Evolutionary conservation across 2,797 vertebrate genomes (phyloP).

Genomic region (Gadopsis bispinosus): DNA sequence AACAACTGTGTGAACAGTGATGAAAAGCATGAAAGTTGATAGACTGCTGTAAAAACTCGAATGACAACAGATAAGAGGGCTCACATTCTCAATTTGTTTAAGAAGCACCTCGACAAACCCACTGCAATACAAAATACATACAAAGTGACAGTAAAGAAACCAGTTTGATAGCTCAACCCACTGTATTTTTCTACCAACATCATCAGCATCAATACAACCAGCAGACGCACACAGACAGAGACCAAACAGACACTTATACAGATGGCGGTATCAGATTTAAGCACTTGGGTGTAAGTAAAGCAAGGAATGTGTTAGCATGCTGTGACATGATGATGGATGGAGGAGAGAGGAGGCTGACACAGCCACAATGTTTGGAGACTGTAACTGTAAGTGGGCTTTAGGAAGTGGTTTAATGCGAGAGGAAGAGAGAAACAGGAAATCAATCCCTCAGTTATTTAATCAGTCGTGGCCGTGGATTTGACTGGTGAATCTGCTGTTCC

Average conservation of each 20-base stretch:
- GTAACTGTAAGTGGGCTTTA: constrained; percentile 31
- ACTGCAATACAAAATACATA: not conserved
- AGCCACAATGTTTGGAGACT: constrained; percentile 40
- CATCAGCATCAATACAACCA: constrained; percentile 28
- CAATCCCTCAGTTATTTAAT: constrained; percentile 11
- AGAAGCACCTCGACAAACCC: not conserved
- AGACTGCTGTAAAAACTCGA: not conserved
- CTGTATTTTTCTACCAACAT: constrained; percentile 13
- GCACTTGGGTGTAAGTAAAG: constrained; percentile 57
- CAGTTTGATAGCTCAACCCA: not conserved
- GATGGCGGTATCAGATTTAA: constrained; percentile 58
- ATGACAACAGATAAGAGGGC: not conserved
- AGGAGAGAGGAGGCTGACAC: constrained; percentile 28
- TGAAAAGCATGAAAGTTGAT: not conserved
- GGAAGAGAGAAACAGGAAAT: constrained; percentile 5
- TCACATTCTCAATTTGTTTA: not conserved
- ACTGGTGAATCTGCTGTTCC: constrained; percentile 11
- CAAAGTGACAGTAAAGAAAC: constrained; percentile 13
- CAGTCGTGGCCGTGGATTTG: not conserved
- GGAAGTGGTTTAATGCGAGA: constrained; percentile 17
- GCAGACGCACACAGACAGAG: constrained; percentile 21
- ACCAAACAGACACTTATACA: constrained; percentile 49
- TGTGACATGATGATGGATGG: constrained; percentile 63
- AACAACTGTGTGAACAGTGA: constrained; percentile 1
- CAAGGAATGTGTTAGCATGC: constrained; percentile 67